phyloP scores from a whole-genome alignment of 2,113 vertebrate genomes.

The Psittacula cyanocephala region DNA sequence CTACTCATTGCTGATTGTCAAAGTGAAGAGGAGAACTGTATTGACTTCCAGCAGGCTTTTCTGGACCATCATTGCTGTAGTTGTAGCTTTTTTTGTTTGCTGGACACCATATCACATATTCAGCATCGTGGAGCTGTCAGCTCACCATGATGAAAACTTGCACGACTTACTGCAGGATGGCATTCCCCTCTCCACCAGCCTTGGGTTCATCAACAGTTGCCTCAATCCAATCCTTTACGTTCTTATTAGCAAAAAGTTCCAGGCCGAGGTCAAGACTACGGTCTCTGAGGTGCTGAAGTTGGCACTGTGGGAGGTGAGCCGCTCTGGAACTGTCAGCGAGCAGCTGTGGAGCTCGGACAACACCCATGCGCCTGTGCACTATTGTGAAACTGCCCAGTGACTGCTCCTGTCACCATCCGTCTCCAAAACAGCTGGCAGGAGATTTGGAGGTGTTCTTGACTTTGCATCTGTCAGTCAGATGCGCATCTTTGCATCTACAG shows the following conservation, averaged over 20 bases:
- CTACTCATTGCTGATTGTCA: conserved; percentile 83
- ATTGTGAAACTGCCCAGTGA: conserved; percentile 70
- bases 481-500: neutral
- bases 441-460: neutral
- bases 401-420: neutral
- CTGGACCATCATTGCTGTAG: conserved; percentile 84
- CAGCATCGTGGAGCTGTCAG: conserved; percentile 86
- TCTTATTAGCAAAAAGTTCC: conserved; percentile 86
- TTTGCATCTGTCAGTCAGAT: neutral
- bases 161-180: conserved; percentile 77
- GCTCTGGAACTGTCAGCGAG: conserved; percentile 84
- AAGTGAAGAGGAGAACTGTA: conserved; percentile 74
- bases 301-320: conserved; percentile 86
- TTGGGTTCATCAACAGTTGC: conserved; percentile 96
- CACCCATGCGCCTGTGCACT: neutral
- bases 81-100: conserved; percentile 90
- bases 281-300: conserved; percentile 86
- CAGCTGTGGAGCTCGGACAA: conserved; percentile 70
- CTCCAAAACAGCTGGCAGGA: neutral
- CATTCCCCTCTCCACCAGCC: conserved; percentile 87
- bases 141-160: conserved; percentile 75
- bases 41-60: conserved; percentile 84
- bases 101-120: conserved; percentile 94
- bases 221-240: conserved; percentile 94
- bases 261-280: conserved; percentile 78